Conservation (phyloP, 2,797 vertebrate species). For the Otolemur crassicaudatus region DNA sequence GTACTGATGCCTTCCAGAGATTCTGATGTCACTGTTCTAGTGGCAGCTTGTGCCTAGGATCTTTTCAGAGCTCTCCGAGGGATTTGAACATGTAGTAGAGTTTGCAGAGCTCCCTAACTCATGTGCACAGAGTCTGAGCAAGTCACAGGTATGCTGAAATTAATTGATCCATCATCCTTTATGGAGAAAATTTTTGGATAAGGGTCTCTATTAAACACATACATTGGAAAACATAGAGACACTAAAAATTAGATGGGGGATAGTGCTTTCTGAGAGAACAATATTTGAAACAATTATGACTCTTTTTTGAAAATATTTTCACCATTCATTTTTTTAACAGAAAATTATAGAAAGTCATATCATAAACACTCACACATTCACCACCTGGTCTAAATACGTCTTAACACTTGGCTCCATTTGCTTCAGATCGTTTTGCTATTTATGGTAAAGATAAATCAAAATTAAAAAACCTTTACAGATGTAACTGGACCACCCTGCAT, state of each 20-base stretch:
- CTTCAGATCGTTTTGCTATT: background rate
- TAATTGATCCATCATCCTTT: background rate
- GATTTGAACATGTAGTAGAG: background rate
- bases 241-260: background rate
- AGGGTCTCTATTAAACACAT: background rate
- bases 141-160: background rate
- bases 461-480: background rate
- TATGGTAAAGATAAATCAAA: background rate
- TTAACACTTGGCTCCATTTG: background rate
- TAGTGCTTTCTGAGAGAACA: background rate
- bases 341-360: background rate
- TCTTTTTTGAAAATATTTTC: background rate
- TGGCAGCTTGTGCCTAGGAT: background rate
- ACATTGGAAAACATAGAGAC: accelerated
- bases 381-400: background rate
- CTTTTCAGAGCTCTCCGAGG: background rate
- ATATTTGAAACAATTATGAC: background rate
- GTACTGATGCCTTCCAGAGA: no score
- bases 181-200: background rate
- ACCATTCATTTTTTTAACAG: background rate
- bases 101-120: background rate
- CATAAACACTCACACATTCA: no score
- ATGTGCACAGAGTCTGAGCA: background rate
- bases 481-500: background rate
- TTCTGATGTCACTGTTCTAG: background rate